Percentiles rank a stretch among this genome's conserved stretches.
Evolutionary conservation across 2,888 invertebrate genomes (phyloP).

Genomic region (Gryllus longicercus): DNA sequence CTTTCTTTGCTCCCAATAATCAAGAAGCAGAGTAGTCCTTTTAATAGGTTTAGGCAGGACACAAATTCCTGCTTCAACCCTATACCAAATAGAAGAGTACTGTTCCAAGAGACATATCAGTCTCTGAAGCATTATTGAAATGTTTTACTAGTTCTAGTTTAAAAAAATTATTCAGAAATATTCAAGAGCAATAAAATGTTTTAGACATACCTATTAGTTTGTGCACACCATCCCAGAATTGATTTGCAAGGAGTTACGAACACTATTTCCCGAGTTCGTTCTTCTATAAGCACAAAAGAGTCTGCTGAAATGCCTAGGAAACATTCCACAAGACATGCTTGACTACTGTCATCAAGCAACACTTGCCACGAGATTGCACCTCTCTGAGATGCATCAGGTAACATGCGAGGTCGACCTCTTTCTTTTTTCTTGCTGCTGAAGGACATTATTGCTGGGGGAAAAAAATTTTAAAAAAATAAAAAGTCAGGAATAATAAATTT

Average conservation of each 20-base stretch:
- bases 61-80: background rate
- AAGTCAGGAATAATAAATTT: slow-evolving; percentile 6
- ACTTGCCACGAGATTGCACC: slow-evolving; percentile 85
- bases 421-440: slow-evolving; percentile 74
- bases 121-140: background rate
- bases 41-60: background rate
- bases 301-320: slow-evolving; percentile 84
- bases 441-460: slow-evolving; percentile 66
- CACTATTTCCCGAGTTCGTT: slow-evolving; percentile 73
- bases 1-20: too few species aligned
- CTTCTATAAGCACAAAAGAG: slow-evolving; percentile 82
- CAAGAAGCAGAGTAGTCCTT: too few species aligned
- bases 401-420: slow-evolving; percentile 61
- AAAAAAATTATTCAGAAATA: too few species aligned
- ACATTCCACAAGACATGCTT: slow-evolving; percentile 64
- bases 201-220: slow-evolving; percentile 52
- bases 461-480: slow-evolving; percentile 26
- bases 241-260: slow-evolving; percentile 81
- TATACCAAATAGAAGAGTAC: background rate
- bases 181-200: too few species aligned
- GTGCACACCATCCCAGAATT: slow-evolving; percentile 69
- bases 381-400: slow-evolving; percentile 48
- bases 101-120: background rate
- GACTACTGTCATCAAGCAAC: slow-evolving; percentile 67
- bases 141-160: too few species aligned